Evolutionary conservation across 2,888 invertebrate genomes (phyloP).

Genomic region (Eupithecia tripunctaria): DNA sequence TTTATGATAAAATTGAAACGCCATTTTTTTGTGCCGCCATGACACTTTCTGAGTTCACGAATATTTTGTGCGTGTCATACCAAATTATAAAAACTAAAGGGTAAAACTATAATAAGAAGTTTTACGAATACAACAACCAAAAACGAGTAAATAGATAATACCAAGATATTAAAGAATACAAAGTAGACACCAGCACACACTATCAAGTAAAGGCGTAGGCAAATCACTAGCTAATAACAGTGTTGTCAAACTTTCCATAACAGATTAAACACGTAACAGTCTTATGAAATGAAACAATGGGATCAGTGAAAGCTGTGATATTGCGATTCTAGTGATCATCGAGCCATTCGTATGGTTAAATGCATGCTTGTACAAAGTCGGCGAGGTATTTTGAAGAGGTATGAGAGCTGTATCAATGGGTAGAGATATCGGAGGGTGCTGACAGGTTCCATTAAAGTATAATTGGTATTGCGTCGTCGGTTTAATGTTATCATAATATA

Average conservation of each 20-base stretch:
- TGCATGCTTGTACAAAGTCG: not conserved
- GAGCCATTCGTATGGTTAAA: slow-evolving; percentile 24
- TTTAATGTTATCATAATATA: no score
- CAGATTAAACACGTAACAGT: slow-evolving; percentile 66
- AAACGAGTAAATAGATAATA: not conserved
- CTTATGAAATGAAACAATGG: slow-evolving; percentile 72
- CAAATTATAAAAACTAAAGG: not conserved
- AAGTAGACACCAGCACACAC: not conserved
- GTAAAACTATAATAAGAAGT: not conserved
- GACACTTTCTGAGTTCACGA: not conserved
- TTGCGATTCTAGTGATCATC: slow-evolving; percentile 51
- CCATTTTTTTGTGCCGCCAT: not conserved
- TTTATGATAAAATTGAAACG: not conserved
- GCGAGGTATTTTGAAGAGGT: not conserved
- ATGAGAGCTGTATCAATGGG: not conserved
- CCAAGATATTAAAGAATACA: not conserved
- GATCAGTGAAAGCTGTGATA: slow-evolving; percentile 63
- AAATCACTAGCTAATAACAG: slow-evolving; percentile 25
- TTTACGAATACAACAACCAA: not conserved
- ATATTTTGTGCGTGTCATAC: not conserved
- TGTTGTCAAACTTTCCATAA: slow-evolving; percentile 71
- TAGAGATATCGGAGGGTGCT: not conserved
- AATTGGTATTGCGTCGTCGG: not conserved
- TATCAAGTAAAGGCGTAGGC: not conserved
- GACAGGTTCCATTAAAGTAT: not conserved